These are phyloP conservation scores for Pseudochromis fuscus DNA, from an alignment of 2,797 vertebrate genomes.

Conservation along the genomic window DNA sequence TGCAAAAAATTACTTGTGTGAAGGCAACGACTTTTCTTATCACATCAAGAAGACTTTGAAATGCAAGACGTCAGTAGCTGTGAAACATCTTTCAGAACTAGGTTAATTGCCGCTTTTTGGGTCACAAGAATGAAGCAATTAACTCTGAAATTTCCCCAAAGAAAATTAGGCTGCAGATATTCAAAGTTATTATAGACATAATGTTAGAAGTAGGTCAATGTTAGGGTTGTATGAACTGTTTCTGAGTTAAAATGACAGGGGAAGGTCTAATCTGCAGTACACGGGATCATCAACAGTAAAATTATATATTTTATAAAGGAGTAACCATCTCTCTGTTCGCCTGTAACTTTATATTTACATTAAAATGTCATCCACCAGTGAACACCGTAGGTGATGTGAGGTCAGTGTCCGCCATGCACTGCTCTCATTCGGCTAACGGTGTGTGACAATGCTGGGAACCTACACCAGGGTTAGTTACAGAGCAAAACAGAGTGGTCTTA, in stretches of 20 bases:
- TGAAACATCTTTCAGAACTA: slow-evolving; percentile 37
- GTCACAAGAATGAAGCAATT: slow-evolving; percentile 69
- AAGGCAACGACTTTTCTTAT: background rate
- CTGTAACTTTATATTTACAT: background rate
- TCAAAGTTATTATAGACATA: slow-evolving; percentile 31
- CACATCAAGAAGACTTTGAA: background rate
- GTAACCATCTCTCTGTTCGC: background rate
- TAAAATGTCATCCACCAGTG: background rate
- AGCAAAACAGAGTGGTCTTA: too few species aligned
- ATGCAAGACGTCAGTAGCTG: slow-evolving; percentile 12
- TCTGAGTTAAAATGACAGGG: background rate
- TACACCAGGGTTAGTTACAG: too few species aligned
- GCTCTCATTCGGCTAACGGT: background rate
- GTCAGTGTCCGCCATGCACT: background rate
- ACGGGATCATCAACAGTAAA: background rate
- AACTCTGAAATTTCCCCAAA: slow-evolving; percentile 68
- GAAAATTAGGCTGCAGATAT: slow-evolving; percentile 44
- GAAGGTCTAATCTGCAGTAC: background rate
- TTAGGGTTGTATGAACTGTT: slow-evolving; percentile 4
- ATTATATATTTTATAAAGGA: background rate
- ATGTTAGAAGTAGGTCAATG: slow-evolving; percentile 55
- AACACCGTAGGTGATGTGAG: background rate
- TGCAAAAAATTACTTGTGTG: background rate
- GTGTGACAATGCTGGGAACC: background rate
- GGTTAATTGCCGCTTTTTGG: slow-evolving; percentile 70